Evolutionary conservation across 2,113 vertebrate genomes (phyloP).

Genomic region (Tyrannus savana): DNA sequence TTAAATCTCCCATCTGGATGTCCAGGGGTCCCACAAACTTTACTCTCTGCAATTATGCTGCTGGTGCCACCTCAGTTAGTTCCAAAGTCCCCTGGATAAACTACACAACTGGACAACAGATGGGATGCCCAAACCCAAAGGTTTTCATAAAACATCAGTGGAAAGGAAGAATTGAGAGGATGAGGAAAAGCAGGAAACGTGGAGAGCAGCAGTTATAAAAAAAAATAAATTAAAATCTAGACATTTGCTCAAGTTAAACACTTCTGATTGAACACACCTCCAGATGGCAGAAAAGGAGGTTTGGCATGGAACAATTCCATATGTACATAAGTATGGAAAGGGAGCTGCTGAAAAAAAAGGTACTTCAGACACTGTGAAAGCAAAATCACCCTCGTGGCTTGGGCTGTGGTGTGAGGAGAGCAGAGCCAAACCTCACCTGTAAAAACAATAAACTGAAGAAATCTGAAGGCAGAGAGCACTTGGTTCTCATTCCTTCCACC

Average conservation of each 20-base stretch:
- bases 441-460: not conserved
- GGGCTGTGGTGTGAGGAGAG: not conserved
- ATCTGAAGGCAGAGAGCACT: not conserved
- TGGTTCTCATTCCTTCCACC: not conserved
- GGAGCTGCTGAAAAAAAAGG: not conserved
- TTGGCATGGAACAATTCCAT: not conserved
- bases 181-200: not conserved
- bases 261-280: not conserved
- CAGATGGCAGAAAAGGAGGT: not conserved
- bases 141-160: not conserved
- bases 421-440: not conserved
- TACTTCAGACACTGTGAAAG: not conserved
- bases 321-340: not conserved
- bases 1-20: no score
- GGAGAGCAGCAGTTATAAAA: not conserved
- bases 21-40: no score
- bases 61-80: not conserved
- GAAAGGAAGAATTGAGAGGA: not conserved
- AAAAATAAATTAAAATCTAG: not conserved
- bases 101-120: not conserved
- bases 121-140: not conserved
- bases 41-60: no score
- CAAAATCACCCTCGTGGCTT: not conserved
- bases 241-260: not conserved
- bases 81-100: not conserved